Evolutionary conservation across 2,888 invertebrate species (phyloP), one percentile per base, ranked within the genome.

Genomic region (Sepiola atlantica): DNA sequence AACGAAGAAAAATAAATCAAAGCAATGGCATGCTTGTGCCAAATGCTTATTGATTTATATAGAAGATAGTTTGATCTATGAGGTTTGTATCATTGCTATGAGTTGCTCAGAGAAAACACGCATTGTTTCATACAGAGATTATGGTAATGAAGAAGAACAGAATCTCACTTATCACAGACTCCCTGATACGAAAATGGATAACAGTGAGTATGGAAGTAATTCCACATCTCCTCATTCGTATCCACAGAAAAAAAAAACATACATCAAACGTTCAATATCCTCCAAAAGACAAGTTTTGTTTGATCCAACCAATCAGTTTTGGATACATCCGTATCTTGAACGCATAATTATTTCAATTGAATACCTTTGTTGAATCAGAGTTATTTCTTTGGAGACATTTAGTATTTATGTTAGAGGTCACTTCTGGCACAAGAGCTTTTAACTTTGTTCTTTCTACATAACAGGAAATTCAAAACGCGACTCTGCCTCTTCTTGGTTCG

Each of bases 21-120:
- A 54, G 16, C 95, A 96, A 96, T 97, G 97, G 97, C 95, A 96
- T 57, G 95, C 96, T 54, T 97, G 97, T 10, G 96, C 97, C 94
- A 94, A 94, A 20, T 97, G 97, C 94, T 95, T 96, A 93, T 97
- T 97, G 3, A 95, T 96, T 32, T 97, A 95, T 95, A 95, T 96
- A 61, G 97, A 97, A 94, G 97, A 97, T 95, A 96, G 97, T 20
- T 94, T 96, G 35, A 93, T 96, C 0, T 97, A 97, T 95, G 96
- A 97, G 94, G 97, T 97, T 45, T 95, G 96, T 61, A 96, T 97
- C 24, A 77, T 96, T 21, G 96, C 96, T 55, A 95, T 97, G 8
- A 96, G 97, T 95, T 94, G 95, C 32, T 95, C 95, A 6, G 94
- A 95, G 2, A 95, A 95, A 20, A 96, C 96, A 0, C 97, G 97